Percentiles rank a stretch among this genome's conserved stretches.
Evolutionary conservation across 92 coral and sea anemone species (phyloP).

Genomic region (Muricea muricata): DNA sequence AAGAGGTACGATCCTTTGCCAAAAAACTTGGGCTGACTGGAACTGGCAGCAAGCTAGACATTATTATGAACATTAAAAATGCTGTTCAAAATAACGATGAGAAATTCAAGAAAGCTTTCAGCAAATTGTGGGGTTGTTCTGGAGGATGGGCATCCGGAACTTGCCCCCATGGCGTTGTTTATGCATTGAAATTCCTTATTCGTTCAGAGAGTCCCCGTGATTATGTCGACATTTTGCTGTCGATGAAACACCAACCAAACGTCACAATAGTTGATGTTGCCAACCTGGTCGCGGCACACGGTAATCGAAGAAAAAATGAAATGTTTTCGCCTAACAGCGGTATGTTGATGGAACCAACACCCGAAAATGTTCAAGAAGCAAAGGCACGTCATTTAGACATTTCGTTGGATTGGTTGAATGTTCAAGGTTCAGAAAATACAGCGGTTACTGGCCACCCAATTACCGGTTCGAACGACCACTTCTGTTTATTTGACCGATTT

Average conservation of each 20-base stretch:
- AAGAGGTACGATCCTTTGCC: slow-evolving; percentile 51
- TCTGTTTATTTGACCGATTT: slow-evolving; percentile 19
- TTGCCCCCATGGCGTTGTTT: slow-evolving; percentile 66
- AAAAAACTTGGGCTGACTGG: slow-evolving; percentile 43
- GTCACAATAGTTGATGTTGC: slow-evolving; percentile 55
- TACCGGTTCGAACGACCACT: slow-evolving; percentile 44
- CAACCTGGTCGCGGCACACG: background rate
- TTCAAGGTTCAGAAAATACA: background rate
- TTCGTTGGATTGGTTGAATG: slow-evolving; percentile 59
- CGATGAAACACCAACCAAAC: slow-evolving; percentile 62
- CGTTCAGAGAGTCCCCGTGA: slow-evolving; percentile 67
- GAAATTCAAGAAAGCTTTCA: slow-evolving; percentile 67
- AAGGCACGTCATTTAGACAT: slow-evolving; percentile 34
- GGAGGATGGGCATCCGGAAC: slow-evolving; percentile 76
- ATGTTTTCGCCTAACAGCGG: slow-evolving; percentile 63
- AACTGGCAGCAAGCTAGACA: slow-evolving; percentile 58
- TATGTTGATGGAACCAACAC: slow-evolving; percentile 55
- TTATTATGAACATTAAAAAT: slow-evolving; percentile 39
- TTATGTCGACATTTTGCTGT: slow-evolving; percentile 56
- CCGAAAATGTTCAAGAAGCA: slow-evolving; percentile 38
- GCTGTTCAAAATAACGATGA: slow-evolving; percentile 52
- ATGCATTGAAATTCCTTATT: slow-evolving; percentile 65
- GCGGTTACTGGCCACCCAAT: slow-evolving; percentile 45
- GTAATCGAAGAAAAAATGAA: slow-evolving; percentile 19
- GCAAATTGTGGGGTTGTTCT: slow-evolving; percentile 65